Percentiles rank a stretch among this genome's conserved stretches.
Evolutionary conservation across 2,888 invertebrate genomes (phyloP).

Genomic region (Pollenia amentaria): DNA sequence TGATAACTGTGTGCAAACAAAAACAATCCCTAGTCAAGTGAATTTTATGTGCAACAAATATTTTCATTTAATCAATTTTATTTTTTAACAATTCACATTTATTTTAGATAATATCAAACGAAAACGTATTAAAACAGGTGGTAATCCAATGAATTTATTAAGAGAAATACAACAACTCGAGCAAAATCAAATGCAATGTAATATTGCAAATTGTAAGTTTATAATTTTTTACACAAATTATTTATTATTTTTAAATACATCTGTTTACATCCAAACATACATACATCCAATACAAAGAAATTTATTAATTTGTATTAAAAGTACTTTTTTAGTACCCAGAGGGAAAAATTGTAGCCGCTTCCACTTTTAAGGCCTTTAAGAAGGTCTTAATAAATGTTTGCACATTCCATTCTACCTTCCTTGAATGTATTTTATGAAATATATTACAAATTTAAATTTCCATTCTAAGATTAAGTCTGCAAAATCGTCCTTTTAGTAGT

Average conservation of each 20-base stretch:
- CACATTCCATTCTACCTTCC: no score
- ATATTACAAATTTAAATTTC: no score
- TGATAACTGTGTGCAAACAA: not conserved
- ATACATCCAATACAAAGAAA: not conserved
- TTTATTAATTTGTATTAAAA: not conserved
- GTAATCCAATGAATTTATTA: conserved; percentile 82
- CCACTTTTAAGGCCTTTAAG: no score
- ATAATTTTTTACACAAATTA: conserved; percentile 18
- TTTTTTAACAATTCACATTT: conserved; percentile 65
- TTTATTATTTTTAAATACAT: conserved; percentile 1
- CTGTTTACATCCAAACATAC: not conserved
- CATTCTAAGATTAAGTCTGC: no score
- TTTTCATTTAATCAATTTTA: conserved; percentile 12
- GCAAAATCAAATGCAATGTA: conserved; percentile 71
- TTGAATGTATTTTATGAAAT: no score
- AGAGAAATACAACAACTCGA: conserved; percentile 71
- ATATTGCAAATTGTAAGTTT: conserved; percentile 75
- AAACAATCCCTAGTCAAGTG: conserved; percentile 16
- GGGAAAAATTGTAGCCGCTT: no score
- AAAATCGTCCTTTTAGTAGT: no score
- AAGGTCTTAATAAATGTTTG: no score
- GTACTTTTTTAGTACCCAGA: not conserved
- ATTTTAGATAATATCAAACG: conserved; percentile 86
- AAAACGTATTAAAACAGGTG: conserved; percentile 78
- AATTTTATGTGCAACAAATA: not conserved